Conservation (phyloP, 92 coral and sea anemone species). For the Phenganax marumi region DNA sequence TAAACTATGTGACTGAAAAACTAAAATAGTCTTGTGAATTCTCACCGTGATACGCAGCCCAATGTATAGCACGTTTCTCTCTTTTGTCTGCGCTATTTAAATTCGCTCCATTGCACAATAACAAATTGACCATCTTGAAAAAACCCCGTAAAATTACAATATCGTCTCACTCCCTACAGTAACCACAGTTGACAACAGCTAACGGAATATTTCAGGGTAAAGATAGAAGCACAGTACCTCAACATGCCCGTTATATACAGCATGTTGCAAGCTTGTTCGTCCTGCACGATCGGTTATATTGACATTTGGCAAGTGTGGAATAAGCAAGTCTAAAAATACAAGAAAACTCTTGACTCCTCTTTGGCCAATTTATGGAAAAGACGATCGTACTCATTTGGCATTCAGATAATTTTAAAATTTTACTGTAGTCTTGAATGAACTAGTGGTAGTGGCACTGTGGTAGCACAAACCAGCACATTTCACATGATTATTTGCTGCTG, state of each 20-base stretch:
- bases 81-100: constrained; percentile 87
- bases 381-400: neutral
- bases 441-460: neutral
- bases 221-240: constrained; percentile 56
- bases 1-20: neutral
- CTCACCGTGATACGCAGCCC: constrained; percentile 98
- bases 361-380: neutral
- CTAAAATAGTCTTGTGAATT: neutral
- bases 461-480: constrained; percentile 72
- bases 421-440: neutral
- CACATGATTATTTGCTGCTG: constrained; percentile 89
- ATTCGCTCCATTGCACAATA: constrained; percentile 79
- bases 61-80: constrained; percentile 90
- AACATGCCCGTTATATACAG: constrained; percentile 93
- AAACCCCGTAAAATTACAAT: neutral
- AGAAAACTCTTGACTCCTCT: neutral
- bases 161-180: neutral
- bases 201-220: too few species aligned
- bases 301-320: constrained; percentile 93
- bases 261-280: constrained; percentile 95
- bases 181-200: neutral
- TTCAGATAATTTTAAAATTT: neutral
- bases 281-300: constrained; percentile 98
- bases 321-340: constrained; percentile 59
- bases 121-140: constrained; percentile 77